Evolutionary conservation across 2,888 invertebrate genomes (phyloP), one percentile per base, ranked within the genome.

Genomic region (Psococerastis gibbosa): DNA sequence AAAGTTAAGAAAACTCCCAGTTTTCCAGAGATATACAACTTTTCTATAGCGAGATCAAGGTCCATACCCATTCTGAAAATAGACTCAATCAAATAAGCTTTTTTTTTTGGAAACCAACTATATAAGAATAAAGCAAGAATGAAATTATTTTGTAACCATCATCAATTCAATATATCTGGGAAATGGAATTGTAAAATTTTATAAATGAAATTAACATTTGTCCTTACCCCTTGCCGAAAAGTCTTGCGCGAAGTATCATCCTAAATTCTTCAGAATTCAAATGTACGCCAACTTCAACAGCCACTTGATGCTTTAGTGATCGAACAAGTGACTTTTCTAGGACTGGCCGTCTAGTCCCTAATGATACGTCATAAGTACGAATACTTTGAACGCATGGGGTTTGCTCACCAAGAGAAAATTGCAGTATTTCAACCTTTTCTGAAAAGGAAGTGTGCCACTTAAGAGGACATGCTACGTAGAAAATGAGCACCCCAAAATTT

Each of bases 201-300:
- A n/a, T n/a, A n/a, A n/a, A n/a, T n/a, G n/a, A n/a, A n/a, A n/a
- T n/a, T n/a, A n/a, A n/a, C n/a, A n/a, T n/a, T n/a, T n/a, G n/a
- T 4, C 46, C 55, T 52, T 45, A 64, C 62, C 60, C 62, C 53
- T 60, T 61, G 27, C 63, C 61, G 45, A 61, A 60, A 16, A 65
- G 52, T 46, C 63, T 56, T 2, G 66, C 60, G 3, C 60, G 56
- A 47, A 68, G 62, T 42, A 66, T 60, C 65, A 68, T 66, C 35
- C 62, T 59, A 52, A 68, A 69, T 51, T 68, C 66, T 35, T 67
- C 66, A 50, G 64, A 64, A 48, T 63, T 58, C 31, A 67, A 56
- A 13, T 59, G 60, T 3, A 66, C 53, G 43, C 67, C 64, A 5
- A 63, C 61, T 54, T 67, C 65, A 32, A 69, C 50, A 5, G 65